Conservation (phyloP, 2,113 vertebrate genomes). For the Eptesicus fuscus region DNA sequence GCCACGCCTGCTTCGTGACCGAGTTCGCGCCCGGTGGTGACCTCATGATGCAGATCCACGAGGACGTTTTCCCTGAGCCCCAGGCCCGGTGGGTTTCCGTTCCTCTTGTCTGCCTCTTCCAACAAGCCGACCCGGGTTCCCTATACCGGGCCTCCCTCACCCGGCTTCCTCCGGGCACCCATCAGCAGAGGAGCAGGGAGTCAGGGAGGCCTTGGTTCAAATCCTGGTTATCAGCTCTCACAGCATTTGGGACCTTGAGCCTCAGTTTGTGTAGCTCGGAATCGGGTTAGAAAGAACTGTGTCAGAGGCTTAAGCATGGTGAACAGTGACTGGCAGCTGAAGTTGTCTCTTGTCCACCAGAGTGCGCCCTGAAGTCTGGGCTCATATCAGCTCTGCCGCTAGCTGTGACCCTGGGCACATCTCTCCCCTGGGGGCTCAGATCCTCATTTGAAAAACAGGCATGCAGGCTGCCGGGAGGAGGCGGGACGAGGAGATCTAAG, state of each 20-base stretch:
- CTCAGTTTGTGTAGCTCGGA: not conserved
- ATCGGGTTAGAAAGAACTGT: not conserved
- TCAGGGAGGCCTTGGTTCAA: not conserved
- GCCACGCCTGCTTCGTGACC: constrained; percentile 95
- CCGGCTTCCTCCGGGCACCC: not conserved
- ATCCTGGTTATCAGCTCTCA: not conserved
- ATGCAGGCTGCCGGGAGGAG: not conserved
- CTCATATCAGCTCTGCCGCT: not conserved
- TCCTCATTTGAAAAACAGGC: not conserved
- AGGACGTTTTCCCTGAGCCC: constrained; percentile 88
- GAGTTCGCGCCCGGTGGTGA: constrained; percentile 95
- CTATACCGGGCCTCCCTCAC: not conserved
- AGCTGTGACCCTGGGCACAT: not conserved
- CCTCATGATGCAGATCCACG: constrained; percentile 97
- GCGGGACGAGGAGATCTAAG: not conserved
- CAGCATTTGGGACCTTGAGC: not conserved
- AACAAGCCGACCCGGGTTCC: not conserved
- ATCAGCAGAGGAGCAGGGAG: not conserved
- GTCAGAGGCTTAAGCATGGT: not conserved
- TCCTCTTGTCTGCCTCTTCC: not conserved
- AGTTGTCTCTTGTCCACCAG: not conserved
- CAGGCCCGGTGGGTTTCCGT: constrained; percentile 84
- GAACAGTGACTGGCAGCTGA: not conserved
- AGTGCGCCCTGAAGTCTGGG: not conserved
- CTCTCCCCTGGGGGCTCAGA: not conserved